These are phyloP conservation scores for Xenops minutus DNA, from an alignment of 2,797 vertebrate genomes.

Conservation along the genomic window DNA sequence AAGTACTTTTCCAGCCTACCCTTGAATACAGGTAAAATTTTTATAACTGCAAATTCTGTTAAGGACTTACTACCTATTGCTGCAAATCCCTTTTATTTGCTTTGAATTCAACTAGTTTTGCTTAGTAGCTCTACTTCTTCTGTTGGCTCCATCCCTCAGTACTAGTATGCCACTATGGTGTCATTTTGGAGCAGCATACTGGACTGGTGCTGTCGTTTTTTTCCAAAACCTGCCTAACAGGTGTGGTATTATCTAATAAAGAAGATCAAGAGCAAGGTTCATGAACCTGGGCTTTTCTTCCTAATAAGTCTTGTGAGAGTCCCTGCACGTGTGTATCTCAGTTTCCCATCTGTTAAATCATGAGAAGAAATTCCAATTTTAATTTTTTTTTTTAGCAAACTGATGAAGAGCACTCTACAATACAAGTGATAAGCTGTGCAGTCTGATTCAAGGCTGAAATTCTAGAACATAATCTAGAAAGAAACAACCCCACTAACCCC, in stretches of 20 bases:
- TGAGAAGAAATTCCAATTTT: neutral
- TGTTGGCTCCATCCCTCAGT: neutral
- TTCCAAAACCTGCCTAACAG: neutral
- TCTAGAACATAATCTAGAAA: slow-evolving; percentile 19
- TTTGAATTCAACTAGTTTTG: neutral
- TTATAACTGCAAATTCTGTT: neutral
- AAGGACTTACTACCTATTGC: neutral
- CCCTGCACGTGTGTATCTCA: neutral
- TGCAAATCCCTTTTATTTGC: neutral
- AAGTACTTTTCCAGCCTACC: neutral
- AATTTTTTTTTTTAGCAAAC: neutral
- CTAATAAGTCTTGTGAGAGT: neutral
- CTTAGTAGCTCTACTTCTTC: neutral
- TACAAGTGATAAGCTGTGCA: neutral
- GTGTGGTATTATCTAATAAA: neutral
- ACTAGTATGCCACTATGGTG: neutral
- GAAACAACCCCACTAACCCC: neutral
- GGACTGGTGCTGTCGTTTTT: neutral
- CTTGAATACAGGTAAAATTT: neutral
- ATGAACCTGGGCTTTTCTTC: neutral
- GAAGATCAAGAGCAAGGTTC: neutral
- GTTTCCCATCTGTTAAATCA: neutral
- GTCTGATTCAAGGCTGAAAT: slow-evolving; percentile 33
- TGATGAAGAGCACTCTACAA: neutral
- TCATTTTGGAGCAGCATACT: neutral